Evolutionary conservation across 92 coral and sea anemone genomes (phyloP), one percentile per base, ranked within the genome.

Genomic region (Ricordea florida): DNA sequence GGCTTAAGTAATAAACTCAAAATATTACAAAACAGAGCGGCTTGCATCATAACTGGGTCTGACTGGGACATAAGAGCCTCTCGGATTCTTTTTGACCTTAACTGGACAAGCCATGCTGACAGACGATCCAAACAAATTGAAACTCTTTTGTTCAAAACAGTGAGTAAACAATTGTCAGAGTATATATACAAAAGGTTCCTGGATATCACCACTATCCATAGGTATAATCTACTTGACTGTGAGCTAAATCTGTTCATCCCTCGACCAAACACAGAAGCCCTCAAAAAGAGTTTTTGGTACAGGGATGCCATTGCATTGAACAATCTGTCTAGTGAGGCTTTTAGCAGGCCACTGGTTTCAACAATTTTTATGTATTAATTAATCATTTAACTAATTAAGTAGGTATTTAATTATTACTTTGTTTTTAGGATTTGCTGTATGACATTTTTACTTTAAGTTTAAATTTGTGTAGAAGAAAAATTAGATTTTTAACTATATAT

Each of bases 141-240:
- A 61, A 75, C 44, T 3, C 43, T 75, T 17, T 60, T 62, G 82
- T 75, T 26, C 48, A 75, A 75, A 60, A 75, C 72, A 6, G 23
- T 44, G 24, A 75, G 46, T 26, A 36, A 32, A 10, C 33, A 40
- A 50, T 33, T 61, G 7, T 72, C 62, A 9, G 44, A 47, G 22
- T 75, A 75, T 35, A 21, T 66, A 14, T 53, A 75, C 13, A 14
- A 57, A 15, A 66, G 44, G 43, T 78, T 50, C 41, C 33, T 27
- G 37, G 6, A 22, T 4, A 57, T 43, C 8, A 66, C 31, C 16
- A 15, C 46, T 15, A 57, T 79, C 16, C 85, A 79, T 20, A 50
- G 45, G 21, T 52, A 69, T 26, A 68, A 60, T 21, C 67, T 80
- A 14, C 27, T 41, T 13, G 79, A 60, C 38, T 55, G 78, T 21